Conservation (phyloP, 2,113 vertebrate species). For the Pseudolaguvia tuberculata region DNA sequence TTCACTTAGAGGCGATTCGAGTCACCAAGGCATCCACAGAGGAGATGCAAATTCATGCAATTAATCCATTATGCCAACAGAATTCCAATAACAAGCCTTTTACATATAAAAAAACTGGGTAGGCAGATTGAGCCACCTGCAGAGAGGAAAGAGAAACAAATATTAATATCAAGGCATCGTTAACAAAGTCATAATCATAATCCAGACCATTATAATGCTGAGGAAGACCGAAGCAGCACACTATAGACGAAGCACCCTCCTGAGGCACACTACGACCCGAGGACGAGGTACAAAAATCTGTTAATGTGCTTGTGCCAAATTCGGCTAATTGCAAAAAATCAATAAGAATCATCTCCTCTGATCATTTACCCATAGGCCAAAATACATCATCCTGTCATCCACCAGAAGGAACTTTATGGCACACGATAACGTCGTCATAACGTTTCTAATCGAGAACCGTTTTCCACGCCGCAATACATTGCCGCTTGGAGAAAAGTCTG, state of each 20-base stretch:
- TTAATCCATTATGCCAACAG: conserved; percentile 53
- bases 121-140: conserved; percentile 42
- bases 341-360: background rate
- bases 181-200: conserved; percentile 47
- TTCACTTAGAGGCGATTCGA: conserved; percentile 51
- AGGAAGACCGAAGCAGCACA: background rate
- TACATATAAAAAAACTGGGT: conserved; percentile 37
- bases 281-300: conserved; percentile 29
- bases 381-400: background rate
- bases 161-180: conserved; percentile 34
- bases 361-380: background rate
- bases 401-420: background rate
- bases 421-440: background rate
- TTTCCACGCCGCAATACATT: conserved; percentile 64
- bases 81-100: conserved; percentile 46
- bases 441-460: conserved; percentile 5
- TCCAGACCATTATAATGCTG: conserved; percentile 45
- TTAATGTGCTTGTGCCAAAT: conserved; percentile 38
- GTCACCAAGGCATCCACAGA: conserved; percentile 45
- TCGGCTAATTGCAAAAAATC: conserved; percentile 2
- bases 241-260: conserved; percentile 38
- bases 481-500: conserved; percentile 53
- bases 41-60: conserved; percentile 50
- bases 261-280: conserved; percentile 19
- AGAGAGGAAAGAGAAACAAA: background rate